Conservation (phyloP, 2,797 vertebrate genomes). For the Chelon labrosus region DNA sequence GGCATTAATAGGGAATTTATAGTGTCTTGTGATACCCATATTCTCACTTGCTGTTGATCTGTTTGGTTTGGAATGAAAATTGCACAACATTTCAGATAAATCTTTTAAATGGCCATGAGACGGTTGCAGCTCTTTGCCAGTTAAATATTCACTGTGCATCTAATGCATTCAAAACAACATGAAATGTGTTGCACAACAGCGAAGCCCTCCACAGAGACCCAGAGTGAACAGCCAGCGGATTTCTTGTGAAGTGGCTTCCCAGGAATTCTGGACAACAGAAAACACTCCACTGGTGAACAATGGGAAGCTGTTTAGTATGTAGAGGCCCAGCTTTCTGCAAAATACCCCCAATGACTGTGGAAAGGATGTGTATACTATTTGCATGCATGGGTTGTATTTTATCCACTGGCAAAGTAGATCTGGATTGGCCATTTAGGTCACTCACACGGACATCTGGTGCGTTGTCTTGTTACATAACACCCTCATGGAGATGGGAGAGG, state of each 20-base stretch:
- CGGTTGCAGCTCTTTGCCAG: too few relatives aligned
- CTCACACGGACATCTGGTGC: constrained; percentile 31
- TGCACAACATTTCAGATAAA: not conserved
- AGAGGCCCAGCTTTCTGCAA: constrained; percentile 16
- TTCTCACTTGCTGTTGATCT: not conserved
- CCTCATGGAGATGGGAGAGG: not conserved
- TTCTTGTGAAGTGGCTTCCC: constrained; percentile 76
- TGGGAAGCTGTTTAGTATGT: constrained; percentile 60
- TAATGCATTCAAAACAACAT: not conserved
- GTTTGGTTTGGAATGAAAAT: constrained; percentile 9
- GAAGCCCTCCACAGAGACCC: constrained; percentile 31
- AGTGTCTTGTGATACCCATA: not conserved
- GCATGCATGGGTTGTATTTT: constrained; percentile 46
- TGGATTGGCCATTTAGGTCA: constrained; percentile 18
- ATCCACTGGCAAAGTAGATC: constrained; percentile 24
- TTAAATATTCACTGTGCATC: too few relatives aligned
- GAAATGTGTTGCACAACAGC: constrained; percentile 60
- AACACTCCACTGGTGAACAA: constrained; percentile 60
- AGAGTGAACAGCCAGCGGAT: constrained; percentile 26
- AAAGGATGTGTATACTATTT: constrained; percentile 32
- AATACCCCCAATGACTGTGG: not conserved
- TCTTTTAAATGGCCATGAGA: not conserved
- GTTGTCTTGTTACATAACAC: constrained; percentile 51
- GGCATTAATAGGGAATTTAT: not conserved
- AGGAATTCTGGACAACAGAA: constrained; percentile 74